Base-by-base conservation (phyloP, 2,797 vertebrate genomes). In the Labroides dimidiatus region DNA sequence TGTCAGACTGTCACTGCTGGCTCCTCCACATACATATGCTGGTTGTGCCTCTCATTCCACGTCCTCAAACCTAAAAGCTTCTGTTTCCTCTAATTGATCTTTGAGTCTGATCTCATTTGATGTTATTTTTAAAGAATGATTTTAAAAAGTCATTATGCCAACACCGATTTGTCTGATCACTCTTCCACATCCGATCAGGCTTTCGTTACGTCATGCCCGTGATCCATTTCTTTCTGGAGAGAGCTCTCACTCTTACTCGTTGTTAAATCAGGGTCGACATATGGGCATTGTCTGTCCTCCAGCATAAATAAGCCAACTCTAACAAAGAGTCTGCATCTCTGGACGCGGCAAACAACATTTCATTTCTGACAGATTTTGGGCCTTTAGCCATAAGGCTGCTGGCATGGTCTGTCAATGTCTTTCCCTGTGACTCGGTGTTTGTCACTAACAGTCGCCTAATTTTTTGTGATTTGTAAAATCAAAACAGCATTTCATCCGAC, bases 181-280 rank as follows among this genome's bases (percentile, higher is more conserved):
- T 69, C 39, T 39, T 43, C 30, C 50, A 58, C 42, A 54, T 54
- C 56, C 63, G 56, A 60, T 72, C 30, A 42, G 21, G n/a, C 30
- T 41, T 47, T 33, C 43, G 21, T 10, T 6, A 17, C 37, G 13
- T 58, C 47, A 23, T 17, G 63, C 41, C 44, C 64, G n/a, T 45
- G 64, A 57, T 72, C 63, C 53, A 59, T 72, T 69, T 72, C 67
- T 49, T 55, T 71, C 41, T 36, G 19, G 36, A 48, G 33, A 48
- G n/a, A 64, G 69, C 36, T 60, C 37, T 64, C 51, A n/a, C 75
- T 57, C 64, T 27, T 41, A 20, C 19, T 52, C 72, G 24, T 45
- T 60, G 48, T 44, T 42, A 75, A 63, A 81, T 78, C 44, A 44
- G 55, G 71, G 64, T 17, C 48, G 72, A 81, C 75, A 64, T 6